These are phyloP conservation scores for Atrichornis clamosus DNA, from an alignment of 2,113 vertebrate genomes.

Conservation along the genomic window DNA sequence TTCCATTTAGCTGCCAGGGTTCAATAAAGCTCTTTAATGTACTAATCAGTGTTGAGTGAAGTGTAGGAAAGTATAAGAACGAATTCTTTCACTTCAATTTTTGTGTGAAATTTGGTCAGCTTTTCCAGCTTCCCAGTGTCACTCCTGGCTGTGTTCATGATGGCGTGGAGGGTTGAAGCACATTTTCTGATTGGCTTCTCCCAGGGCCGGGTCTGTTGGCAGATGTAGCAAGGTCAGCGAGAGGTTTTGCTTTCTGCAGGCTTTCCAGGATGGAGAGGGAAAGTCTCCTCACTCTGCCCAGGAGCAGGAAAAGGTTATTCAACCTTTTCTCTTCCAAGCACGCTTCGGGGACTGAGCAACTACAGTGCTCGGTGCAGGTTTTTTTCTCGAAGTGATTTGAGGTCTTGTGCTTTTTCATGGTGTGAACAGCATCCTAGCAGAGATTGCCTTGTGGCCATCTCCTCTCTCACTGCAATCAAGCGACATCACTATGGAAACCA, in stretches of 20 bases:
- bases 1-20: slow-evolving; percentile 63
- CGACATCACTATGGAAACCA: slow-evolving; percentile 58
- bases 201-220: background rate
- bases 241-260: background rate
- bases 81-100: slow-evolving; percentile 48
- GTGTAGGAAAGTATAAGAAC: slow-evolving; percentile 11
- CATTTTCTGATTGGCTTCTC: background rate
- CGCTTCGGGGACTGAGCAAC: accelerated
- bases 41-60: slow-evolving; percentile 50
- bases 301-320: background rate
- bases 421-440: background rate
- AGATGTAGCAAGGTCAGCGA: background rate
- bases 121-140: background rate
- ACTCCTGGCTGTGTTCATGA: accelerated
- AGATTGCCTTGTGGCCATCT: slow-evolving; percentile 46
- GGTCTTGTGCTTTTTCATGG: background rate
- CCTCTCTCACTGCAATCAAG: slow-evolving; percentile 24
- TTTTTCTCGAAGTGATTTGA: background rate
- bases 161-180: background rate
- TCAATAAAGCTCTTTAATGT: slow-evolving; percentile 65
- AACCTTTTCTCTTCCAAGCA: background rate
- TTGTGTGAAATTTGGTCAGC: background rate
- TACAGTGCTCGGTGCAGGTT: background rate
- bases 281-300: background rate
- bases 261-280: background rate